phyloP scores from a whole-genome alignment of 23 tunicate genomes.

The Ascidia mentula region DNA sequence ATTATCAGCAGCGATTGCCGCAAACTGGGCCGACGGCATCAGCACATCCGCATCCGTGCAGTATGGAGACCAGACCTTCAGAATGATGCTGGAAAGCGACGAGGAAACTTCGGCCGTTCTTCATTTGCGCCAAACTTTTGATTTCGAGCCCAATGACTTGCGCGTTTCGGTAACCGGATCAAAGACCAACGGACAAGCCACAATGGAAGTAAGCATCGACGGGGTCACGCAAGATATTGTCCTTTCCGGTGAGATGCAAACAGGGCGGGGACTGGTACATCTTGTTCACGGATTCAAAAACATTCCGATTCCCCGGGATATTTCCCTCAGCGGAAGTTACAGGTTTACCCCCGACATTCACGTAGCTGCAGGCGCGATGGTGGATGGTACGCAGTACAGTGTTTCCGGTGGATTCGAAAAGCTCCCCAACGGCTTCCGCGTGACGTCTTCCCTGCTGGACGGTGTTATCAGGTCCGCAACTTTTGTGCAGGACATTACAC shows the following conservation, averaged over 20 bases:
- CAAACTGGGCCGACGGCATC: conserved; percentile 19
- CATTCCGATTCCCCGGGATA: background rate
- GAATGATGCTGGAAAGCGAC: conserved; percentile 14
- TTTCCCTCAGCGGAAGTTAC: conserved; percentile 21
- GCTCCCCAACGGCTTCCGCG: conserved; percentile 46
- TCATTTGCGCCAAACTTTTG: conserved; percentile 25
- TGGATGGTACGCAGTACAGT: conserved; percentile 32
- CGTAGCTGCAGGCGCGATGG: conserved; percentile 19
- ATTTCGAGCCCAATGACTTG: conserved; percentile 3
- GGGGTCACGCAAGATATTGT: conserved; percentile 25
- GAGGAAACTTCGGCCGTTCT: conserved; percentile 18
- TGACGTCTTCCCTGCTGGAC: conserved; percentile 39
- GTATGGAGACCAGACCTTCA: conserved; percentile 37
- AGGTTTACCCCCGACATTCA: conserved; percentile 31
- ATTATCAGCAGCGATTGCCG: conserved; percentile 4
- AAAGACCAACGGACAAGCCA: background rate
- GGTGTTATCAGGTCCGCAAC: conserved; percentile 36
- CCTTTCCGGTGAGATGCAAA: conserved; percentile 11
- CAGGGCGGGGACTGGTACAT: conserved; percentile 12
- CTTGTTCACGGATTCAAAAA: conserved; percentile 34
- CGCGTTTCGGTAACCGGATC: conserved; percentile 5
- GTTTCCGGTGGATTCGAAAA: conserved; percentile 28
- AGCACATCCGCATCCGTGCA: background rate
- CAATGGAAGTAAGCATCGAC: conserved; percentile 22
- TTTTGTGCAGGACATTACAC: conserved; percentile 11